These are phyloP conservation scores for Ursus arctos DNA, from an alignment of 2,113 vertebrate species.

Conservation along the genomic window DNA sequence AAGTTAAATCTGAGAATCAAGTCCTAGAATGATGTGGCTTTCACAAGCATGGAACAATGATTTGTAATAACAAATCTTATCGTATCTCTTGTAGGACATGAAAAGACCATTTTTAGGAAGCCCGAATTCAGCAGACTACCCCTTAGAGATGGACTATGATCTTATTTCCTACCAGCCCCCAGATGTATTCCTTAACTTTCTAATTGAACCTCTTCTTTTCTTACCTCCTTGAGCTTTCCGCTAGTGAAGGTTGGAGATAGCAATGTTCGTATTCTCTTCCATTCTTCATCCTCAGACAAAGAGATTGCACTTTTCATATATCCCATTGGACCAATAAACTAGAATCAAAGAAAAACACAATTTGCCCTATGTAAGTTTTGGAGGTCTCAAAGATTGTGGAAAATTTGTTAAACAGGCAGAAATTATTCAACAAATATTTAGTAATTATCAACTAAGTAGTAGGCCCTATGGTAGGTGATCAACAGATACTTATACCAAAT, in stretches of 20 bases:
- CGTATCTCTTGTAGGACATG: background rate
- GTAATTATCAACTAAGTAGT: background rate
- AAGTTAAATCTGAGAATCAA: background rate
- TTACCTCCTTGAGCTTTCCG: slow-evolving; percentile 93
- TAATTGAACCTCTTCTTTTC: background rate
- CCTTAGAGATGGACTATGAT: background rate
- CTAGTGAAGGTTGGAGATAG: slow-evolving; percentile 93
- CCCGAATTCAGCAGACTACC: background rate
- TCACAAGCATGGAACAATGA: background rate
- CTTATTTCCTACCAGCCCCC: background rate
- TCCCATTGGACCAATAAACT: slow-evolving; percentile 82
- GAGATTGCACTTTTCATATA: slow-evolving; percentile 75
- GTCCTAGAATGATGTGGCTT: background rate
- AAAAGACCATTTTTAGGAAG: background rate
- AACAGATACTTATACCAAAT: background rate
- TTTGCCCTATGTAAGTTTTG: background rate
- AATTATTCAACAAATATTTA: slow-evolving; percentile 6
- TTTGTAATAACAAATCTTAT: background rate
- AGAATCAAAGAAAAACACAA: background rate
- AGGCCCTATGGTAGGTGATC: background rate
- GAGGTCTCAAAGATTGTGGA: background rate
- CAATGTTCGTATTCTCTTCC: slow-evolving; percentile 90
- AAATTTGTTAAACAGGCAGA: background rate
- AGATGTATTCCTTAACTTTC: background rate
- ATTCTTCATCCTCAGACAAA: slow-evolving; percentile 87